Base-by-base conservation (phyloP, 2,888 invertebrate species). In the Drosophila incognita region DNA sequence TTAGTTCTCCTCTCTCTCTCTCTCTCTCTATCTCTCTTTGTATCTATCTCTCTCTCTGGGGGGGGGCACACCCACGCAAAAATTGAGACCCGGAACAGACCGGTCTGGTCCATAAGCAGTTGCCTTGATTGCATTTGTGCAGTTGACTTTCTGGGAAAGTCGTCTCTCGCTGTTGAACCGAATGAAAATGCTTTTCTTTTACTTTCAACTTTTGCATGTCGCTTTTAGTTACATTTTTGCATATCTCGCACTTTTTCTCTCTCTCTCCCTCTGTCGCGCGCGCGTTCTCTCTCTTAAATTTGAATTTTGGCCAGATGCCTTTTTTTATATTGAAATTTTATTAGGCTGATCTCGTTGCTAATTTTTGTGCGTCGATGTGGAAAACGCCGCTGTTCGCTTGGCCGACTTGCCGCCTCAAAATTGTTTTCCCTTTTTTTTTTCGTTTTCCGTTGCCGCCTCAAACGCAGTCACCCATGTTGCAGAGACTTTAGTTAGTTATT, bases 201-300 rank as follows among this genome's bases (percentile, higher is more conserved):
- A 91, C 92, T 91, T 91, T 91, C 91, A 87, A 85, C 83, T 88
- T 82, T 85, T 83, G 81, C 79, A 79, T 81, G 73, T 78, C 71
- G 67, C 74, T 73, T 68, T 63, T 77, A 68, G 59, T 71, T 24
- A 15, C 24, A 46, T 69, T 62, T 49, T 64, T 70, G 49, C 74
- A 52, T 63, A 54, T 51, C 67, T 56, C 76, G 11, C 38, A 53
- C 59, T 73, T 52, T 52, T 66, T 67, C 21, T 21, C 40, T n/a
- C 40, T n/a, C 11, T 52, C 65, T 53, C 61, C 65, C 54, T 51
- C 73, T 66, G 58, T 64, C 11, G 61, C 38, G 36, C 61, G 68
- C n/a, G 59, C 38, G 31, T 52, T 38, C 69, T 66, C 59, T 69
- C 36, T 62, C 24, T 29, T 24, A 64, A 72, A 82, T 86, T 87